Conservation (phyloP, 2,888 invertebrate genomes). For the Aspidiotus destructor region DNA sequence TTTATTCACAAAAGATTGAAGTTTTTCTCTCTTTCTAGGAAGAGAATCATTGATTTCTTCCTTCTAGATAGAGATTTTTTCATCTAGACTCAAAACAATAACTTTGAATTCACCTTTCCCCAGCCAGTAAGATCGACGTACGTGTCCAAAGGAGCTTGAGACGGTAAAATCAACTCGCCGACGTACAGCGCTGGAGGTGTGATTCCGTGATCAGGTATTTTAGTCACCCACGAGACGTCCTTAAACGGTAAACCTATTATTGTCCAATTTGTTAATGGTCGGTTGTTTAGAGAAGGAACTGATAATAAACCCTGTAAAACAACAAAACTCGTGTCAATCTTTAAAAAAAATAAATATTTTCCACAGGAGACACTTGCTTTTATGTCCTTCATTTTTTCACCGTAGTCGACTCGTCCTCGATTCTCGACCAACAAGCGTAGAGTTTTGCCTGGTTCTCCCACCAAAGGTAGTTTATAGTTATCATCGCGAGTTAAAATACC, state of each 20-base stretch:
- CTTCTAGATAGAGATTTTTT: no score
- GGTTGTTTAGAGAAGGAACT: not conserved
- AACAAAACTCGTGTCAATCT: not conserved
- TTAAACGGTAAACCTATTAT: slow-evolving; percentile 51
- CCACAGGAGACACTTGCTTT: no score
- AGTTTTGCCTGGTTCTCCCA: slow-evolving; percentile 38
- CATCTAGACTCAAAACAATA: no score
- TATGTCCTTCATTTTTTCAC: no score
- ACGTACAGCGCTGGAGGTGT: slow-evolving; percentile 36
- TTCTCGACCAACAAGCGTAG: slow-evolving; percentile 54
- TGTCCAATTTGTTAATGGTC: slow-evolving; percentile 46
- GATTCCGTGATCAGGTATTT: not conserved
- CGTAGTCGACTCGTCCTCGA: slow-evolving; percentile 50
- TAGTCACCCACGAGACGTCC: slow-evolving; percentile 35
- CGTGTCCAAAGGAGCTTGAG: slow-evolving; percentile 36
- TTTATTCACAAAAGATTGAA: no score
- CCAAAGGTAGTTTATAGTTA: slow-evolving; percentile 47
- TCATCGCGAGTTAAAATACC: no score
- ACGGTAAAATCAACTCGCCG: slow-evolving; percentile 35
- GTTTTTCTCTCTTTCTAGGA: no score
- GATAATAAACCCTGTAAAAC: slow-evolving; percentile 4
- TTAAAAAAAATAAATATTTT: not conserved
- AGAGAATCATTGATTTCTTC: no score
- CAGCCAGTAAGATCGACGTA: slow-evolving; percentile 39
- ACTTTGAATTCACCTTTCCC: slow-evolving; percentile 37